Conservation (phyloP, 2,888 invertebrate species). For the Diarsia brunnea region DNA sequence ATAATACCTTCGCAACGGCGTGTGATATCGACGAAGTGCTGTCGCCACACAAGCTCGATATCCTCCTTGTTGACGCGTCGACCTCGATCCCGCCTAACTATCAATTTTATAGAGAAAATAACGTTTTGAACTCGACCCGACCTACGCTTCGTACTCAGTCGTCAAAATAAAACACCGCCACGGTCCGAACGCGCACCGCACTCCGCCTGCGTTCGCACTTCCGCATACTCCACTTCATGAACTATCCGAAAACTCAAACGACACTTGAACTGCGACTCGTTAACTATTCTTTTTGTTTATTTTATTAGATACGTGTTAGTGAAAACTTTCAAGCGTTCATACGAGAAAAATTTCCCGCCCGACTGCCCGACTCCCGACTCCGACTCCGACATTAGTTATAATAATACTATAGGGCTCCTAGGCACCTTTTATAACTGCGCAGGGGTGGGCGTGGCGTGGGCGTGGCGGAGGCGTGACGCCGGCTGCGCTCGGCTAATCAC, state of each 20-base stretch:
- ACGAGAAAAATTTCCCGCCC: constrained; percentile 54
- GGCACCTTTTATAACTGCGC: neutral
- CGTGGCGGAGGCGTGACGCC: neutral
- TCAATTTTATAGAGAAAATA: constrained; percentile 52
- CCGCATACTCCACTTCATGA: constrained; percentile 23
- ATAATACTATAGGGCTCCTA: neutral
- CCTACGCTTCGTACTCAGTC: constrained; percentile 31
- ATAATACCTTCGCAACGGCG: constrained; percentile 34
- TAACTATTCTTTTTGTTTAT: constrained; percentile 21
- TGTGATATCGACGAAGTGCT: constrained; percentile 33
- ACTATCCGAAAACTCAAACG: constrained; percentile 8
- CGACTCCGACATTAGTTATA: constrained; percentile 11
- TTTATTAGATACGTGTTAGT: constrained; percentile 56
- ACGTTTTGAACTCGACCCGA: constrained; percentile 54
- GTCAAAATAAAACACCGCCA: constrained; percentile 29
- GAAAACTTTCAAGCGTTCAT: constrained; percentile 53
- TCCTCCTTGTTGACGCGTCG: constrained; percentile 42
- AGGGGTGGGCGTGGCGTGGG: neutral
- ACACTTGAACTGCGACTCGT: neutral
- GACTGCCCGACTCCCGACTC: constrained; percentile 69
- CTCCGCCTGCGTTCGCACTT: neutral
- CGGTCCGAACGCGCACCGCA: neutral
- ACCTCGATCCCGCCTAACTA: constrained; percentile 17
- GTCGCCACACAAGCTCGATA: constrained; percentile 42
- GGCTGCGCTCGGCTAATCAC: neutral